Evolutionary conservation across 1,140 invertebrate genomes (phyloP).

Genomic region (Cheumatopsyche charites): DNA sequence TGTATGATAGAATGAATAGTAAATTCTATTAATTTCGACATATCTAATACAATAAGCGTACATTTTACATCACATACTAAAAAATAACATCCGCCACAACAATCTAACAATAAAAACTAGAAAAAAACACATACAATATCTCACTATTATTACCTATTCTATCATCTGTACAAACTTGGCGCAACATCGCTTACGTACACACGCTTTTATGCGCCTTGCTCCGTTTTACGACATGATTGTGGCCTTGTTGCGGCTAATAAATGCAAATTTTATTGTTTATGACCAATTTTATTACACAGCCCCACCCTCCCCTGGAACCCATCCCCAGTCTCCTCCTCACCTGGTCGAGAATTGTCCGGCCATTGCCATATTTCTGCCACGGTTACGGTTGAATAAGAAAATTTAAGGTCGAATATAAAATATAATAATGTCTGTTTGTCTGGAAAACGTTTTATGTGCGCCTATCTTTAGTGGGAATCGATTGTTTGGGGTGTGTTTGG

Average conservation of each 20-base stretch:
- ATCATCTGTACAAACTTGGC: not conserved
- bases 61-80: not conserved
- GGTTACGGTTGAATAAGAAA: not conserved
- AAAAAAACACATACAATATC: not conserved
- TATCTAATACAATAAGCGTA: not conserved
- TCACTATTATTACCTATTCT: not conserved
- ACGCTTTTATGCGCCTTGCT: conserved; percentile 31
- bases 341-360: conserved; percentile 31
- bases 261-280: conserved; percentile 49
- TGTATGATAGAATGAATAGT: not conserved
- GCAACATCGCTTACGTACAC: not conserved
- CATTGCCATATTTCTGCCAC: conserved; percentile 23
- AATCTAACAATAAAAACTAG: not conserved
- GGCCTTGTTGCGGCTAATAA: conserved; percentile 45
- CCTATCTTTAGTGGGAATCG: too few relatives aligned
- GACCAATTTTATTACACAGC: conserved; percentile 43
- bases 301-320: conserved; percentile 16
- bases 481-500: too few relatives aligned
- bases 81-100: not conserved
- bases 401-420: too few relatives aligned
- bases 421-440: too few relatives aligned
- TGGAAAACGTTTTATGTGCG: too few relatives aligned
- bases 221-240: conserved; percentile 41
- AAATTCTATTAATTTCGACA: not conserved
- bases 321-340: conserved; percentile 16